These are phyloP conservation scores for Trogon surrucura DNA, from an alignment of 2,113 vertebrate genomes.

Conservation along the genomic window DNA sequence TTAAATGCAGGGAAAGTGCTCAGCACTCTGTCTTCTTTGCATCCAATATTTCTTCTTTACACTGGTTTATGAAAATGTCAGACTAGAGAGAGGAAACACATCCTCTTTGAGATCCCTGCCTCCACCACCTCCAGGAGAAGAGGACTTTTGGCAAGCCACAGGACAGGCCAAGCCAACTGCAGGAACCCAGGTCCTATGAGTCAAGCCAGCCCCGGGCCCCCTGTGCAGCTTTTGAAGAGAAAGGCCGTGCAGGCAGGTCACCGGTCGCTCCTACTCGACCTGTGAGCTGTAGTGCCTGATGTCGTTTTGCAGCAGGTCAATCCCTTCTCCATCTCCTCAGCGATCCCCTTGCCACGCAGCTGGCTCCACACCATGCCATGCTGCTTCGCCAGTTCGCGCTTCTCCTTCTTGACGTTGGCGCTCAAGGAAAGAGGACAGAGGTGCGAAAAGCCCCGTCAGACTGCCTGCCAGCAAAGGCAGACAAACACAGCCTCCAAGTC, in stretches of 20 bases:
- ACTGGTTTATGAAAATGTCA: not conserved
- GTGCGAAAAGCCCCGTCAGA: not conserved
- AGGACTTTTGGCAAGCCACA: not conserved
- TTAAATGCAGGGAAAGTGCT: not conserved
- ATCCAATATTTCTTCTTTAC: not conserved
- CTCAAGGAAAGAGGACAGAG: not conserved
- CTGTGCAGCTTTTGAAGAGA: not conserved
- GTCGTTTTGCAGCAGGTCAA: slow-evolving; percentile 77
- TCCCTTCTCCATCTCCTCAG: slow-evolving; percentile 79
- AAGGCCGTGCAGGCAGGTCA: not conserved
- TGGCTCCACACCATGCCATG: slow-evolving; percentile 75
- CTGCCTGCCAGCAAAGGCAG: not conserved
- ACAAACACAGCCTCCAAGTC: not conserved
- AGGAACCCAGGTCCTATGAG: not conserved
- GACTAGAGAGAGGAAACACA: not conserved
- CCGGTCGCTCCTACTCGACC: slow-evolving; percentile 69
- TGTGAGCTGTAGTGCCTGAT: slow-evolving; percentile 78
- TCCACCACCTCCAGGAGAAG: not conserved
- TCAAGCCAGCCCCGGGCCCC: not conserved
- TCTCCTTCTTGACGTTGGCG: slow-evolving; percentile 78
- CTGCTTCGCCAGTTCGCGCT: slow-evolving; percentile 74
- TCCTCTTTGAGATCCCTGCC: not conserved
- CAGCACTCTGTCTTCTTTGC: not conserved
- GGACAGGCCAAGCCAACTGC: not conserved
- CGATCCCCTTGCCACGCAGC: slow-evolving; percentile 74